phyloP scores from a whole-genome alignment of 2,113 vertebrate species.

The Mungos mungo region DNA sequence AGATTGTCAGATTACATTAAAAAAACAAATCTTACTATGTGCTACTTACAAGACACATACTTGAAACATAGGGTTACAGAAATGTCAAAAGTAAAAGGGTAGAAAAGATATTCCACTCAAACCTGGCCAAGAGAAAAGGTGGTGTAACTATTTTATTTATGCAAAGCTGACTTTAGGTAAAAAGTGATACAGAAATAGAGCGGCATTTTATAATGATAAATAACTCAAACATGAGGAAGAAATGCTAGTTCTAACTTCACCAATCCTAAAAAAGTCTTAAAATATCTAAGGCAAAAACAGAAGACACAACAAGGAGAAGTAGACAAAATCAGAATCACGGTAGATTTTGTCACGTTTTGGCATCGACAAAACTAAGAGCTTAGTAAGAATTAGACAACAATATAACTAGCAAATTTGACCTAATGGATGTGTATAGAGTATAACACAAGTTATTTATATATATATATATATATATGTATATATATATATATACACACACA shows the following conservation, averaged over 20 bases:
- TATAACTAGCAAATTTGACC: not conserved
- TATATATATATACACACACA: no score
- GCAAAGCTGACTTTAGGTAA: constrained; percentile 20
- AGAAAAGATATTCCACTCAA: not conserved
- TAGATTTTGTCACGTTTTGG: not conserved
- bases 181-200: not conserved
- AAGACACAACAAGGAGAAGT: not conserved
- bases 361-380: constrained; percentile 5
- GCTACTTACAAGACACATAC: not conserved
- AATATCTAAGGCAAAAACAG: constrained; percentile 36
- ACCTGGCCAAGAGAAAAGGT: not conserved
- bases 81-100: not conserved
- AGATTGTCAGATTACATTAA: not conserved
- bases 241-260: constrained; percentile 11
- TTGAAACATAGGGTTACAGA: not conserved
- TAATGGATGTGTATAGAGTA: not conserved
- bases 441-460: not conserved
- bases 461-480: not conserved
- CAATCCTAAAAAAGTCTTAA: constrained; percentile 23
- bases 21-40: not conserved
- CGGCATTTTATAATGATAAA: not conserved
- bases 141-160: not conserved
- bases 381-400: not conserved
- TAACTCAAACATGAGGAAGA: constrained; percentile 11
- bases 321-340: constrained; percentile 15